Base-by-base conservation (phyloP, 64 coral and sea anemone genomes). In the Montipora capricornis region DNA sequence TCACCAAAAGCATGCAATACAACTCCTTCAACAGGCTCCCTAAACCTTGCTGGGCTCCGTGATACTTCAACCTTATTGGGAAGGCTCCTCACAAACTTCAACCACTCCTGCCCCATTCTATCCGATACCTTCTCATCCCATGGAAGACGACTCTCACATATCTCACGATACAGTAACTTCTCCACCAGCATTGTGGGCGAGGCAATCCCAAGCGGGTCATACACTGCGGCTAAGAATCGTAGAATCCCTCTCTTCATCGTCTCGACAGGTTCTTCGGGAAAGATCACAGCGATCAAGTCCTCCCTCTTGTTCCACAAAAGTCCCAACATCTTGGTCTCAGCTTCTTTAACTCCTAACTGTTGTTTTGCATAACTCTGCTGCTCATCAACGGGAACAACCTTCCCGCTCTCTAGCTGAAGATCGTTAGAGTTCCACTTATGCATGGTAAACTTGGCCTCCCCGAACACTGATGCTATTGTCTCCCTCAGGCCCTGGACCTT, bases 311-410 rank as follows among this genome's bases (percentile, higher is more conserved):
- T 26, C 77, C 84, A 88, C 9, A 48, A 47, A 0, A 88, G 22
- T 1, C 92, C 92, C 66, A 89, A 24, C 68, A 89, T 13, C 47
- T 92, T 92, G 8, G 81, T 19, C 57, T 85, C 78, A 0, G 64
- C 86, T 57, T 68, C 3, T n/a, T n/a, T n/a, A n/a, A n/a, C n/a
- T n/a, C n/a, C n/a, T n/a, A n/a, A n/a, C n/a, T n/a, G n/a, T 50
- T 94, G 45, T 14, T 94, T 94, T 17, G 82, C 55, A 68, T 69
- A 93, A 5, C 74, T 87, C 26, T 67, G 91, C 20, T 79, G 52
- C 52, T 55, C 52, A 9, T 55, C 52, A 55, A 55, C 52, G 9
- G 52, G 52, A 55, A 55, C 52, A 55, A 55, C 52, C 5, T 37
- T 1, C 51, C 76, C 82, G 7, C 57, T 86, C 19, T 87, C 84